Conservation (phyloP, 2,888 invertebrate genomes). For the Rhamphomyia laevipes region DNA sequence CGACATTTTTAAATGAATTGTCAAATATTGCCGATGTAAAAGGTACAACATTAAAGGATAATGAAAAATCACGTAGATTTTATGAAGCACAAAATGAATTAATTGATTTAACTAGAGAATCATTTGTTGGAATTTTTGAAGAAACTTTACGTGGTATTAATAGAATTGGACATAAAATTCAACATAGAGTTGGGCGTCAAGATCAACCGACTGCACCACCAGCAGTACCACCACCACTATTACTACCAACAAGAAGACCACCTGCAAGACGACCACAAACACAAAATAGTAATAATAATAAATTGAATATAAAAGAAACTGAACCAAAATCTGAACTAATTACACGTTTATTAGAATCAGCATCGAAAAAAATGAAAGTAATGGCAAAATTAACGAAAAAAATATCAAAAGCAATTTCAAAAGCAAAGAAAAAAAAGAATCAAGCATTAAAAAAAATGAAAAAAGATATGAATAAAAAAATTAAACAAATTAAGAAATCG, state of each 20-base stretch:
- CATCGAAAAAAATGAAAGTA: conserved; percentile 8
- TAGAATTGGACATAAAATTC: neutral
- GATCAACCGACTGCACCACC: neutral
- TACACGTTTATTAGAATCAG: conserved; percentile 4
- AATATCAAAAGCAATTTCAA: conserved; percentile 7
- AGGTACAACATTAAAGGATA: neutral
- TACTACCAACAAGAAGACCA: too few species aligned
- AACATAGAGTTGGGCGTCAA: too few species aligned
- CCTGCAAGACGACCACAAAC: neutral
- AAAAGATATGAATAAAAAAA: neutral
- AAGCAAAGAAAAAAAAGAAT: neutral
- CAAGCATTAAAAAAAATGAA: neutral
- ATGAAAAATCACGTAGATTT: conserved; percentile 1
- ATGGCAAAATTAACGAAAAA: conserved; percentile 8
- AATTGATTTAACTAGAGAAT: conserved; percentile 4
- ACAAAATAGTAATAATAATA: neutral
- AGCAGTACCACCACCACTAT: neutral
- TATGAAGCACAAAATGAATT: conserved; percentile 2
- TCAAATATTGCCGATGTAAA: conserved; percentile 2
- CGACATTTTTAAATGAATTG: conserved; percentile 6
- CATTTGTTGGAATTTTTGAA: neutral
- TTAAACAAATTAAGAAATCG: neutral
- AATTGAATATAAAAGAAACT: neutral
- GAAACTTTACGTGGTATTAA: conserved; percentile 4
- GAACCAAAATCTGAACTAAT: conserved; percentile 4